phyloP scores from a whole-genome alignment of 2,888 invertebrate species.

The Meloe dianella region DNA sequence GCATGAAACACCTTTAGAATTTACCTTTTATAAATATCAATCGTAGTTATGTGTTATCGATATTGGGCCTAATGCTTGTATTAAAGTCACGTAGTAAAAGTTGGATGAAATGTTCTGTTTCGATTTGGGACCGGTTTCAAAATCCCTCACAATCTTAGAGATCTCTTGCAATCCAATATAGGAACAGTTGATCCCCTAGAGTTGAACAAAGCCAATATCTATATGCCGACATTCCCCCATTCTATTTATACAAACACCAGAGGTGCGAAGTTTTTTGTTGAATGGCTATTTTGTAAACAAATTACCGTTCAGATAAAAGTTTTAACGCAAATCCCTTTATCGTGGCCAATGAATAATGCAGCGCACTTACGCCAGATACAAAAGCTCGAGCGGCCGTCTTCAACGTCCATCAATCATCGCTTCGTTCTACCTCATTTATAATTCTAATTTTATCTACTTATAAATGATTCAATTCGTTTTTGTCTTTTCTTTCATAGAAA shows the following conservation, averaged over 20 bases:
- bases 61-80: conserved; percentile 54
- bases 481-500: conserved; percentile 37
- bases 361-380: conserved; percentile 41
- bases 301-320: conserved; percentile 60
- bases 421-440: conserved; percentile 33
- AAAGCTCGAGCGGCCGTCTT: conserved; percentile 30
- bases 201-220: conserved; percentile 56
- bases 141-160: conserved; percentile 60
- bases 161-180: conserved; percentile 60
- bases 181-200: conserved; percentile 56
- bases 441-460: conserved; percentile 48
- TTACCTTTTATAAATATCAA: conserved; percentile 60
- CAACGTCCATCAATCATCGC: conserved; percentile 35
- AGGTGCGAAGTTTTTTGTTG: conserved; percentile 57
- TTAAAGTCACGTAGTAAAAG: conserved; percentile 59
- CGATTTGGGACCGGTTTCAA: conserved; percentile 58
- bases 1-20: conserved; percentile 53
- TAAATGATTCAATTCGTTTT: conserved; percentile 53
- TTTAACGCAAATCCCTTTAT: conserved; percentile 59
- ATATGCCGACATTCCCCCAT: conserved; percentile 38
- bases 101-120: conserved; percentile 59
- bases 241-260: conserved; percentile 58
- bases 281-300: conserved; percentile 60
- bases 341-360: conserved; percentile 59
- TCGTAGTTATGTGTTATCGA: conserved; percentile 54